Evolutionary conservation across 64 coral and sea anemone species (phyloP).

Genomic region (Stichodactyla mertensii): DNA sequence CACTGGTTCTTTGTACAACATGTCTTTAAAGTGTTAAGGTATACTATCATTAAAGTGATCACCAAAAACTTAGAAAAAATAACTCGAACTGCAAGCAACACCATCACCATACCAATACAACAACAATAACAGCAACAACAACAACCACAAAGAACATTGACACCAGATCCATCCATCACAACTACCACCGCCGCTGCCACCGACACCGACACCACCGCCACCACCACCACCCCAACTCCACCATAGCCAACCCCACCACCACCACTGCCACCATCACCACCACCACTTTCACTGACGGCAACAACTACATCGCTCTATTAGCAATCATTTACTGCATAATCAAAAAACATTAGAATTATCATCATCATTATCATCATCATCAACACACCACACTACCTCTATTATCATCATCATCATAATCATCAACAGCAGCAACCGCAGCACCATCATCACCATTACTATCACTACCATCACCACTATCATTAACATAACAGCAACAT

Average conservation of each 20-base stretch:
- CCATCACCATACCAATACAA: neutral
- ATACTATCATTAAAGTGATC: neutral
- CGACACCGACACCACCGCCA: neutral
- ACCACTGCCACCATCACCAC: neutral
- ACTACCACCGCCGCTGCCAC: neutral
- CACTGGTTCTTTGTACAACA: slow-evolving; percentile 64
- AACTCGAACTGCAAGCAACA: neutral
- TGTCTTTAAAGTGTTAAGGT: slow-evolving; percentile 34
- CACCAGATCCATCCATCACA: neutral
- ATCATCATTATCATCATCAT: neutral
- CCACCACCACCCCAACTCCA: neutral
- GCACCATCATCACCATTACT: too few species aligned
- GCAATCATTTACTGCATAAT: too few species aligned
- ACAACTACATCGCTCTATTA: too few species aligned
- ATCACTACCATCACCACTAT: too few species aligned
- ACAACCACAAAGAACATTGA: neutral
- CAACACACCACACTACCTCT: too few species aligned
- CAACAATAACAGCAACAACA: neutral
- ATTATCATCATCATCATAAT: too few species aligned
- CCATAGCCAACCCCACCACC: neutral
- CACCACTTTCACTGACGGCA: too few species aligned
- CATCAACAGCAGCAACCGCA: neutral
- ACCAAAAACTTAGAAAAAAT: neutral
- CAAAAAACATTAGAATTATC: neutral
- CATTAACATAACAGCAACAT: too few species aligned